Evolutionary conservation across 1,140 invertebrate species (phyloP), one percentile per base, ranked within the genome.

Genomic region (Copidosoma floridanum): DNA sequence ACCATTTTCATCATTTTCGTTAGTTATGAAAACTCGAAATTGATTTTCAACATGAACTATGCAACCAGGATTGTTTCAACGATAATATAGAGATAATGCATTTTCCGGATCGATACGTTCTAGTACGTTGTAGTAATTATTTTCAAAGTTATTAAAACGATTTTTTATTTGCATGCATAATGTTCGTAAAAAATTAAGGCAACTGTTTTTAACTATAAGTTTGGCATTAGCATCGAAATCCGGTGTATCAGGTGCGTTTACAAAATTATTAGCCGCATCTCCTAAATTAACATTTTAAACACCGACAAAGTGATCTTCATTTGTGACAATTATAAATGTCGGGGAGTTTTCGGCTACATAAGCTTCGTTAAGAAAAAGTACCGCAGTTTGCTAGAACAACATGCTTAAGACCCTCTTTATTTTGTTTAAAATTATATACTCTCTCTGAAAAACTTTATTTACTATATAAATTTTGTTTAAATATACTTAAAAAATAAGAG

Each of bases 391-490:
- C 18, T 32, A 16, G 57, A 26, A 26, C 47, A 64, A 14, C 11
- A 29, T 14, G 41, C 11, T 8, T 61, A 38, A 21, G 59, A 50
- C 12, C 56, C 44, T 37, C 27, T 43, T 20, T 48, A 65, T 12
- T 32, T 47, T 32, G 18, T 24, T 2, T 7, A 35, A 18, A 62
- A 57, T 24, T 2, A 51, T 40, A 38, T 38, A 41, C 27, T 57
- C 41, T 21, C 52, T 59, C 41, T 66, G 65, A 41, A 66, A 61
- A 5, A 47, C 48, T 48, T 63, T 51, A 18, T 66, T 66, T 20
- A 60, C 40, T 24, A 37, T 47, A 7, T 61, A 60, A 35, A 63
- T 52, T 53, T 60, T 63, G 7, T 37, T 59, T 24, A 63, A 23
- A 54, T 29, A 27, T 37, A 66, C 0, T 60, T 40, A 6, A 66